Conservation (phyloP, 2,797 vertebrate species). For the Coreius guichenoti region DNA sequence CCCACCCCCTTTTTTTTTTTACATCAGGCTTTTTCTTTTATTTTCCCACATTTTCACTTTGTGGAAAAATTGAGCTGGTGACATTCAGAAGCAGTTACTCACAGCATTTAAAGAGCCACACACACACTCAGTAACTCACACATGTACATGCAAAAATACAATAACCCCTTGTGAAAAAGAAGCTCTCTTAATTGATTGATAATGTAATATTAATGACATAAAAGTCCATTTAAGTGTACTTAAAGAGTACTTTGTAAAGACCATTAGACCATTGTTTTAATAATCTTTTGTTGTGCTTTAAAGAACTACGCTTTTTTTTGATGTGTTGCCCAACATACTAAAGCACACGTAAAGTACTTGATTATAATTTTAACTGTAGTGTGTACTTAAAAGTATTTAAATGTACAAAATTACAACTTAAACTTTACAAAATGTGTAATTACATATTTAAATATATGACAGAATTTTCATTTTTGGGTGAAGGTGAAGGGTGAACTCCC, state of each 20-base stretch:
- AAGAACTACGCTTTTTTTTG: neutral
- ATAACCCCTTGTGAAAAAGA: neutral
- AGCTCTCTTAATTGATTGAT: neutral
- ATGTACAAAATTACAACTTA: neutral
- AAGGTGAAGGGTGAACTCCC: no score
- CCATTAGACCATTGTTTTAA: neutral
- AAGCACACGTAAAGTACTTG: neutral
- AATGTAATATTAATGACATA: neutral
- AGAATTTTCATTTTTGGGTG: neutral
- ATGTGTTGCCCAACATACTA: neutral
- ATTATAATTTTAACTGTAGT: neutral
- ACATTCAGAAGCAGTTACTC: slow-evolving; percentile 52
- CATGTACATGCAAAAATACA: neutral
- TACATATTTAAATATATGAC: neutral
- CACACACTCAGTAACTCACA: slow-evolving; percentile 41
- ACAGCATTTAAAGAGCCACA: slow-evolving; percentile 18
- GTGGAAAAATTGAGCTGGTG: slow-evolving; percentile 56
- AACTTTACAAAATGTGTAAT: neutral
- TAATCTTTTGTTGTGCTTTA: neutral
- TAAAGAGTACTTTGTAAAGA: no score
- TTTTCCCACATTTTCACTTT: slow-evolving; percentile 18
- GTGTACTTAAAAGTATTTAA: no score
- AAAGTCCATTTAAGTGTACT: neutral
- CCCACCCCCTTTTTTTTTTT: neutral
- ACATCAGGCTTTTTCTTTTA: slow-evolving; percentile 27